These are phyloP conservation scores for Alethe castanea DNA, from an alignment of 2,113 vertebrate genomes.

Conservation along the genomic window DNA sequence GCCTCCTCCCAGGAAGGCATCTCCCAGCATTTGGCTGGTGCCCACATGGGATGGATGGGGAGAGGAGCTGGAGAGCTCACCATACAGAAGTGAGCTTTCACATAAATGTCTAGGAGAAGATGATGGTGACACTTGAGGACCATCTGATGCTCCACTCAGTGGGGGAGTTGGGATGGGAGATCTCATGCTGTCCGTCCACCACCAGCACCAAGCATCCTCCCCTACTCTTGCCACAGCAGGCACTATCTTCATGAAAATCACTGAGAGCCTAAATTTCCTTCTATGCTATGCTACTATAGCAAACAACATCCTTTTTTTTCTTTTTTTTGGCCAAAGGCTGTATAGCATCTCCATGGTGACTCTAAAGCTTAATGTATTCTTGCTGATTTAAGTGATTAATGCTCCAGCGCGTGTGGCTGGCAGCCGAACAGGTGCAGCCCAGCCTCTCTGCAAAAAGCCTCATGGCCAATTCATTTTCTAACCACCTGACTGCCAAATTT, in stretches of 20 bases:
- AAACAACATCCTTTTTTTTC: neutral
- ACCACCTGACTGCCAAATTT: neutral
- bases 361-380: slow-evolving; percentile 58
- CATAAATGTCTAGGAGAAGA: neutral
- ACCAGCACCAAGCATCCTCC: neutral
- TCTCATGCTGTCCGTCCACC: neutral
- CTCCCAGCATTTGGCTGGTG: neutral
- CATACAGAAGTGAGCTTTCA: neutral
- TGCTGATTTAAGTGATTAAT: slow-evolving; percentile 65
- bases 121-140: no score
- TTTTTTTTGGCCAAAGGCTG: neutral
- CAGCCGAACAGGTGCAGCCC: slow-evolving; percentile 27
- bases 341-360: slow-evolving; percentile 54
- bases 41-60: neutral
- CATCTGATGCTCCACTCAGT: no score
- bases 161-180: neutral
- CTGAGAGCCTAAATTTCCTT: neutral
- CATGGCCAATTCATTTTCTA: slow-evolving; percentile 5
- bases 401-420: neutral
- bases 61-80: neutral
- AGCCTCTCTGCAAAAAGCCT: slow-evolving; percentile 13
- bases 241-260: neutral
- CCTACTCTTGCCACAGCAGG: rapidly evolving
- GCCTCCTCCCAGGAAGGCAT: neutral
- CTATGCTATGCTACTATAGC: neutral